Evolutionary conservation across 1,140 invertebrate genomes (phyloP).

Genomic region (Solen grandis): DNA sequence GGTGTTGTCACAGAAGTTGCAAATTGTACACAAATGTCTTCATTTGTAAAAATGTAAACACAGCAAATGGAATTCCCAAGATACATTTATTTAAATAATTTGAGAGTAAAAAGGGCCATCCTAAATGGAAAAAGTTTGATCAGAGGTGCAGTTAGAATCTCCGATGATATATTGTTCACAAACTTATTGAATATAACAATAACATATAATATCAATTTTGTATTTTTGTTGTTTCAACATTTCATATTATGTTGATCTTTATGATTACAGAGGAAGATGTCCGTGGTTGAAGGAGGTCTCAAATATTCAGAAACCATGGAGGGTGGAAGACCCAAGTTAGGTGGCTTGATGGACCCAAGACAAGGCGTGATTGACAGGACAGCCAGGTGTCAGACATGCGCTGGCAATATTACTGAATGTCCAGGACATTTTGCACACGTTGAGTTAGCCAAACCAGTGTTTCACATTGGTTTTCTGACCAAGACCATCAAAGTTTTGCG

Average conservation of each 20-base stretch:
- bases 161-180: background rate
- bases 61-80: too few relatives aligned
- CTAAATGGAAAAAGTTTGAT: too few relatives aligned
- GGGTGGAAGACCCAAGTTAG: constrained; percentile 97
- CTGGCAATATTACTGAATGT: constrained; percentile 98
- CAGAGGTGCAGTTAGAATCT: too few relatives aligned
- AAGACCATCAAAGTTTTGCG: constrained; percentile 98
- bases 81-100: too few relatives aligned
- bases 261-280: constrained; percentile 89
- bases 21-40: too few relatives aligned
- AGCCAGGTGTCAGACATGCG: constrained; percentile 96
- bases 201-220: too few relatives aligned
- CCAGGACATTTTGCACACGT: constrained; percentile 99
- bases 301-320: constrained; percentile 99
- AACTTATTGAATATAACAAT: too few relatives aligned
- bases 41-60: too few relatives aligned
- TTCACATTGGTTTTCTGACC: constrained; percentile 98
- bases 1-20: too few relatives aligned
- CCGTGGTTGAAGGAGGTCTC: constrained; percentile 96
- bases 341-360: constrained; percentile 99
- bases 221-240: too few relatives aligned
- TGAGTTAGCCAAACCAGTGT: constrained; percentile 98
- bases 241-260: too few relatives aligned
- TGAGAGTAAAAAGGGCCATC: too few relatives aligned
- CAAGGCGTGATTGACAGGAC: constrained; percentile 98